Conservation (phyloP, 2,797 vertebrate species). For the Ctenochaetus hawaiiensis region DNA sequence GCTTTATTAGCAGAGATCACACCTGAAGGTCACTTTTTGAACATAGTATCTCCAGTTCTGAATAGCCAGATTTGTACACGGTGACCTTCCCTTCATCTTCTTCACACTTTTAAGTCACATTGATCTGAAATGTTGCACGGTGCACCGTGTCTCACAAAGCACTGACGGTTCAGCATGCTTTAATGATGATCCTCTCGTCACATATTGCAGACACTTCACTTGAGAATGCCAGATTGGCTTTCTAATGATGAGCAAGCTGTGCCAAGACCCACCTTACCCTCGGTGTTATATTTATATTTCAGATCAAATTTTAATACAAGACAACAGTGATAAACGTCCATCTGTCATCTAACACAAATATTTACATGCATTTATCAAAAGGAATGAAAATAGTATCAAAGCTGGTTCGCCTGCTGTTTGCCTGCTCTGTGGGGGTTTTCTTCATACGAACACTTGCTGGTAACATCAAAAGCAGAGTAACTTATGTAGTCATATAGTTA, state of each 20-base stretch:
- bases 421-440: not conserved
- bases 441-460: not conserved
- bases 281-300: conserved; percentile 14
- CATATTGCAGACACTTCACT: not conserved
- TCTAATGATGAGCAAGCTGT: conserved; percentile 30
- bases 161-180: conserved; percentile 20
- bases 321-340: not conserved
- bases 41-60: conserved; percentile 36
- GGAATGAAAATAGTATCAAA: not conserved
- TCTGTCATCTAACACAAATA: conserved; percentile 11
- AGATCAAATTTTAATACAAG: not conserved
- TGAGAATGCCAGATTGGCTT: conserved; percentile 36
- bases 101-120: conserved; percentile 28
- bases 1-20: conserved; percentile 51
- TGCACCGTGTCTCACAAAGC: conserved; percentile 15
- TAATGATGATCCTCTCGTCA: conserved; percentile 27
- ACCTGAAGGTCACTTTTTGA: conserved; percentile 55
- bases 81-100: conserved; percentile 64
- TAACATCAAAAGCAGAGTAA: not conserved
- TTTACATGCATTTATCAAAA: conserved; percentile 14
- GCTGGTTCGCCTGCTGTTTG: not conserved
- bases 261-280: conserved; percentile 12
- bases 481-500: not conserved
- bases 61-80: conserved; percentile 44
- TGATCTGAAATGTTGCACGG: conserved; percentile 34